Percentiles rank a stretch among this genome's conserved stretches.
Evolutionary conservation across 2,888 invertebrate genomes (phyloP).

Genomic region (Steinernema carpocapsae): DNA sequence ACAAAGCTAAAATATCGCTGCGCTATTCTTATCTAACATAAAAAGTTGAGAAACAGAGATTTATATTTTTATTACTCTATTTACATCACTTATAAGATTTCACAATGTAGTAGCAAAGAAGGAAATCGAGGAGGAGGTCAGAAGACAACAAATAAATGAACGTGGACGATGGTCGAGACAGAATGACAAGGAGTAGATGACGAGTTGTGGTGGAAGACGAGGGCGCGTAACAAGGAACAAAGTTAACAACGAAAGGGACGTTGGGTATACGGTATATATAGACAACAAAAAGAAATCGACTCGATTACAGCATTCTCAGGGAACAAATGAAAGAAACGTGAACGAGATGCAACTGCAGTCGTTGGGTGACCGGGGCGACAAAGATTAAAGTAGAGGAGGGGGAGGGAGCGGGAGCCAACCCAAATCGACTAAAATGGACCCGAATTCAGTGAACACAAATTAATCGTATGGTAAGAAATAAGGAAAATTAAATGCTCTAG

Average conservation of each 20-base stretch:
- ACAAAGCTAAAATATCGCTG: too few species aligned
- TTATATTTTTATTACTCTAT: constrained; percentile 27
- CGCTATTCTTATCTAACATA: too few species aligned
- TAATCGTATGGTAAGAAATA: background rate
- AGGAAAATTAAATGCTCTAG: background rate
- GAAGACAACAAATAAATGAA: background rate
- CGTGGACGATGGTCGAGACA: background rate
- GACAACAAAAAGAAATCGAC: constrained; percentile 16
- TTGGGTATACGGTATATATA: constrained; percentile 15
- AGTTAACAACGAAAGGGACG: constrained; percentile 7
- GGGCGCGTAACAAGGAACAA: constrained; percentile 15
- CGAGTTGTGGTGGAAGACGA: background rate
- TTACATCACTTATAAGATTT: constrained; percentile 21
- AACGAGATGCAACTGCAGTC: constrained; percentile 19
- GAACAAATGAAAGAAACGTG: constrained; percentile 17
- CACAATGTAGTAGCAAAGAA: background rate
- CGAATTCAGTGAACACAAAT: background rate
- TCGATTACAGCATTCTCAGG: background rate
- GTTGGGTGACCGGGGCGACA: constrained; percentile 15
- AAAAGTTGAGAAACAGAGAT: too few species aligned
- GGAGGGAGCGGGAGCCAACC: background rate
- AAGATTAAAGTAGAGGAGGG: background rate
- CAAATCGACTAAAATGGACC: constrained; percentile 17
- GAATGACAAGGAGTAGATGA: background rate
- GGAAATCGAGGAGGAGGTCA: background rate